A percentile compares a stretch with the other conserved stretches of the same genome.
Conservation (phyloP, 2,113 vertebrate genomes). For the Amphilophus citrinellus region DNA sequence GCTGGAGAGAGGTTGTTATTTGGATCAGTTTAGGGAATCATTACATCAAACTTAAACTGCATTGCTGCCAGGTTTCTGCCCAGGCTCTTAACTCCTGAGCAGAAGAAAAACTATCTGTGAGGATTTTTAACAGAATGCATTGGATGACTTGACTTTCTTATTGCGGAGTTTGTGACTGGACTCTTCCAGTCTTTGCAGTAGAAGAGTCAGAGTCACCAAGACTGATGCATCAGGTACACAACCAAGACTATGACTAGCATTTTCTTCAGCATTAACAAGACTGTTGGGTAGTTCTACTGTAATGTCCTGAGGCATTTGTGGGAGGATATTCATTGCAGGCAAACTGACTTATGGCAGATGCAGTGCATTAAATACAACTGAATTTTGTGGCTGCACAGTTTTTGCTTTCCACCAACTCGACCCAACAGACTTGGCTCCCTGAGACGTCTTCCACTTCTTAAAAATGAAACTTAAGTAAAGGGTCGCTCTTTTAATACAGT, state of each 20-base stretch:
- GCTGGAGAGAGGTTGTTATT: too few species aligned
- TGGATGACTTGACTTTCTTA: background rate
- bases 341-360: background rate
- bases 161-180: background rate
- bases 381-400: background rate
- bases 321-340: background rate
- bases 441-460: background rate
- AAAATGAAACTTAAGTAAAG: background rate
- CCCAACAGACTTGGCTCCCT: background rate
- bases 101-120: background rate
- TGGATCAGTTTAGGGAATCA: background rate
- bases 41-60: background rate
- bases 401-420: fast-evolving
- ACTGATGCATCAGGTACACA: background rate
- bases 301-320: background rate
- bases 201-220: background rate
- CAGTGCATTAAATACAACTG: background rate
- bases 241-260: background rate
- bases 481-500: fast-evolving
- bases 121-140: background rate
- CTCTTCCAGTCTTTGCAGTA: background rate
- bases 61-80: background rate
- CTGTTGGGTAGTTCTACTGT: background rate
- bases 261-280: fast-evolving
- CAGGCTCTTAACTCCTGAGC: background rate